Evolutionary conservation across 2,113 vertebrate genomes (phyloP).

Genomic region (Sinocyclocheilus rhinocerous): DNA sequence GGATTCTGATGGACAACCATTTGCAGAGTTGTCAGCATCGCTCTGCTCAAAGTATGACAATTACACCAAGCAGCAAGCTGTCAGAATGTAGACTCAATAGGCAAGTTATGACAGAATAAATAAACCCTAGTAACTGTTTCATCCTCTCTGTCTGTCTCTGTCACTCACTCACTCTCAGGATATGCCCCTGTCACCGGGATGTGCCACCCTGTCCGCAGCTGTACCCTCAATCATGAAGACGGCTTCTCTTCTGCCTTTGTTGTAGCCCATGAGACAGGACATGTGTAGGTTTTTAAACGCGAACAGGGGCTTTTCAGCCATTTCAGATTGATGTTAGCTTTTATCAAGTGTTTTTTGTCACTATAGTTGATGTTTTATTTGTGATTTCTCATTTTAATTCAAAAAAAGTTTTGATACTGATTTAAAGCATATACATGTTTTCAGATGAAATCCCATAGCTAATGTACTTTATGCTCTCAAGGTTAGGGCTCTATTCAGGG

Average conservation of each 20-base stretch:
- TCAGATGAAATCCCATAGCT: background rate
- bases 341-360: background rate
- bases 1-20: background rate
- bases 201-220: slow-evolving; percentile 96
- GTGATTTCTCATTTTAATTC: background rate
- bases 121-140: slow-evolving; percentile 27
- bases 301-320: background rate
- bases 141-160: slow-evolving; percentile 7
- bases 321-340: background rate
- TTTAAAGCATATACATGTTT: background rate
- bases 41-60: background rate
- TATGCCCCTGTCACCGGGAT: slow-evolving; percentile 98
- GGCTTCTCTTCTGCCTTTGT: slow-evolving; percentile 98
- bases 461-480: background rate
- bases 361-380: background rate
- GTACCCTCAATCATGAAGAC: slow-evolving; percentile 98
- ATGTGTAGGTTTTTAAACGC: slow-evolving; percentile 85
- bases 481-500: background rate
- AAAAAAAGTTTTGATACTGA: background rate
- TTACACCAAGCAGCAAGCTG: slow-evolving; percentile 13
- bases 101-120: slow-evolving; percentile 6
- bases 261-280: slow-evolving; percentile 96
- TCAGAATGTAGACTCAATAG: background rate
- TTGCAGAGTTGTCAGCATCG: background rate
- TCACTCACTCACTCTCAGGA: slow-evolving; percentile 72